Evolutionary conservation across 1,140 invertebrate genomes (phyloP).

Genomic region (Berghia stephanieae): DNA sequence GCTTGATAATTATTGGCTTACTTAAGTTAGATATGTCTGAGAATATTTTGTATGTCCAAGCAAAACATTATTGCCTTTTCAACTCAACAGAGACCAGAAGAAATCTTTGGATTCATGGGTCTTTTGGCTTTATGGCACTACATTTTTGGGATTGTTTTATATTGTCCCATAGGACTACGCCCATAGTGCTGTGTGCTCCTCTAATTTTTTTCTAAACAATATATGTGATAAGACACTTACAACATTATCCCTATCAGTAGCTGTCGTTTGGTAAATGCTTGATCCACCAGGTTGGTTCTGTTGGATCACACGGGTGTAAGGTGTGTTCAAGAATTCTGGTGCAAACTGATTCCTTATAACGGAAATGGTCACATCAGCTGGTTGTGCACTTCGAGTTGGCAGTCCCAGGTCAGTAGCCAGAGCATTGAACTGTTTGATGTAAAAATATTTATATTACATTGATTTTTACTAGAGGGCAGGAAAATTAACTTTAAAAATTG

Average conservation of each 20-base stretch:
- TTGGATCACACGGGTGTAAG: slow-evolving; percentile 37
- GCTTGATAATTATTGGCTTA: too few relatives aligned
- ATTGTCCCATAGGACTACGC: neutral
- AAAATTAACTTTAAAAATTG: too few relatives aligned
- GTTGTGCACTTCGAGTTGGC: slow-evolving; percentile 81
- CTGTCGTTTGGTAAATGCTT: slow-evolving; percentile 39
- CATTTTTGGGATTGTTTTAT: neutral
- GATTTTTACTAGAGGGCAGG: too few relatives aligned
- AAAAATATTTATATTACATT: too few relatives aligned
- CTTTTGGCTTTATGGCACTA: neutral
- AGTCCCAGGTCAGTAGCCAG: slow-evolving; percentile 80
- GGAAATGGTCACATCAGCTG: slow-evolving; percentile 71
- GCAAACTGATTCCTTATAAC: slow-evolving; percentile 42
- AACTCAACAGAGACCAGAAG: too few relatives aligned
- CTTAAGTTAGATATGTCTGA: too few relatives aligned
- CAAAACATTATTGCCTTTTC: too few relatives aligned
- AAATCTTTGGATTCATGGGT: neutral
- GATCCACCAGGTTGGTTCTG: slow-evolving; percentile 35
- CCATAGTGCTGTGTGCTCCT: neutral
- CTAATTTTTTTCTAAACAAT: too few relatives aligned
- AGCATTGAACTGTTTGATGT: slow-evolving; percentile 34
- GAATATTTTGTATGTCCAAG: too few relatives aligned
- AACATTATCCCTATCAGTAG: slow-evolving; percentile 38
- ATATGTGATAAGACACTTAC: slow-evolving; percentile 29
- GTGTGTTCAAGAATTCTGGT: slow-evolving; percentile 38